Evolutionary conservation across 2,888 invertebrate species (phyloP), one percentile per base, ranked within the genome.

Genomic region (Rhamphomyia laevipes): DNA sequence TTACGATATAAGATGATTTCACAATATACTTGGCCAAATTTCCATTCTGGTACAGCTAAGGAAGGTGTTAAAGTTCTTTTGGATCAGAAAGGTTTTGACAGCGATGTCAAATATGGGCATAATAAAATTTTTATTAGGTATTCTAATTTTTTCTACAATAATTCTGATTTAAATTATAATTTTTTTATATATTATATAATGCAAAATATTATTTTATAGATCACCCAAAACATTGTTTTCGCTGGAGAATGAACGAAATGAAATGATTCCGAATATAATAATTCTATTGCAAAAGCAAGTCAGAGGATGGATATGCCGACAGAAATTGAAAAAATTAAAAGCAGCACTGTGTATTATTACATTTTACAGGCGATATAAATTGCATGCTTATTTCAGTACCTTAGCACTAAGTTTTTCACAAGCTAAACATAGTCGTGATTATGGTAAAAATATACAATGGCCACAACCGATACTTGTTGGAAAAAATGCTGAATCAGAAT

Each of bases 1-100:
- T 81, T 87, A 69, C 84, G 95, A 52, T 97, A 97, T 77, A 97
- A 97, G 76, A 92, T 96, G 89, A 85, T 95, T 58, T 90, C 88
- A 0, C 84, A 86, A 64, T 86, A 85, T 70, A 97, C 96, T 3
- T 97, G 97, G 97, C 97, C 97, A 33, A 95, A 93, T 73, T 96
- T 86, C 75, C 80, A 84, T 51, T 81, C 83, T 5, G 82, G 81
- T 47, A 74, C 72, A 47, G 85, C 86, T 57, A 80, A 79, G 61
- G 91, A 94, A 55, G 95, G 92, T 2, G 89, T 89, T 4, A 76
- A 82, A 63, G 84, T 86, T 53, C 80, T 99, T 53, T 78, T 96
- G 57, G 77, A 86, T 45, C 89, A 92, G 57, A 78, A 85, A 60
- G 79, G 81, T 37, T 82, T 85, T 57, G 68, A 79, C 3, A 73